Evolutionary conservation across 2,888 invertebrate genomes (phyloP), one percentile per base, ranked within the genome.

Genomic region (Tipula vernalis): DNA sequence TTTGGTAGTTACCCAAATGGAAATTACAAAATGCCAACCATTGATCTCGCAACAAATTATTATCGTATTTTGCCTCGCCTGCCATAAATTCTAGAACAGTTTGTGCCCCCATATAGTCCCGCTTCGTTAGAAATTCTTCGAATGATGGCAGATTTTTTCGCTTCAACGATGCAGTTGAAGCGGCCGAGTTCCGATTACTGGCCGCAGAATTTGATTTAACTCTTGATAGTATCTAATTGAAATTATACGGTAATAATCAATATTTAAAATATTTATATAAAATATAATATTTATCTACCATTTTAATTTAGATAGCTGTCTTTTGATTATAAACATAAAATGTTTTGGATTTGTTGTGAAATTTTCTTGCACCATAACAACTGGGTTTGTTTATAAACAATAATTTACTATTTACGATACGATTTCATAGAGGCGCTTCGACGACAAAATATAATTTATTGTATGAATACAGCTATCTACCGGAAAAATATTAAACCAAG

Each of bases 1-100:
- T 94, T 89, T 96, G 95, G 92, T 98, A 98, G 90, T 99, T 98
- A 2, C 98, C 99, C 87, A 98, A 93, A 91, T 99, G 99, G 92
- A 99, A 99, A 89, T 96, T 95, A 91, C 98, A 98, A 92, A 98
- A 99, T 0, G 97, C 99, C 88, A 97, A 94, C 99, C 99, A 99
- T 88, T 96, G 92, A 86, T 96, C 95, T 15, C 91, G 90, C 91
- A 93, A 92, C 5, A 89, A 36, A 86, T 86, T 88, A 85, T 89
- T 89, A 36, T 90, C 89, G 36, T 89, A 88, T 5, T 89, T 89
- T 36, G 89, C 89, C 8, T 90, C 90, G 15, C 89, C 89, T 18
- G 83, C 87, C 44, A 87, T 86, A 71, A 87, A 88, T 93, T 99
- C 98, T 5, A 99, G 92, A 89, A 98, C 93, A 0, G 99, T 98